Evolutionary conservation across 2,888 invertebrate species (phyloP).

Genomic region (Lamellibrachia satsuma): DNA sequence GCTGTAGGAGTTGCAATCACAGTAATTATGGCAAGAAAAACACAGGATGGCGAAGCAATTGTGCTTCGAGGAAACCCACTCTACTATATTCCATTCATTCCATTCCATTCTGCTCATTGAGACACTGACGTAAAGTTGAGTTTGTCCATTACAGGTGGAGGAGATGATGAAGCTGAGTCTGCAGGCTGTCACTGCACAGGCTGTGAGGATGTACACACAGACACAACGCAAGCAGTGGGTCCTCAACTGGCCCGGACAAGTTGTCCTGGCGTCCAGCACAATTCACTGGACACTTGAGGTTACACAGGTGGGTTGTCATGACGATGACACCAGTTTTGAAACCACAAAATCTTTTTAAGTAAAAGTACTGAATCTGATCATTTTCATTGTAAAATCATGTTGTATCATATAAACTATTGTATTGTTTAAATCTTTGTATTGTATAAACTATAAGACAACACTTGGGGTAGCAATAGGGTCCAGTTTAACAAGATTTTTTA

Average conservation of each 20-base stretch:
- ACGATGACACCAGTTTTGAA: not conserved
- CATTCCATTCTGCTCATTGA: not conserved
- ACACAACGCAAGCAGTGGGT: conserved; percentile 62
- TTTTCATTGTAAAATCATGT: not conserved
- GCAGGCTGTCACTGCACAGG: conserved; percentile 52
- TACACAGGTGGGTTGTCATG: conserved; percentile 51
- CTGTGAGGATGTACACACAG: conserved; percentile 56
- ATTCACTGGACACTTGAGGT: conserved; percentile 65
- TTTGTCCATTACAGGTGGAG: conserved; percentile 52
- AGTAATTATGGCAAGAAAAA: too few species aligned
- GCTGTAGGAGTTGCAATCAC: too few species aligned
- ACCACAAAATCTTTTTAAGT: not conserved
- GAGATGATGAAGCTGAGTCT: conserved; percentile 64
- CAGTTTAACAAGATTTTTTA: too few species aligned
- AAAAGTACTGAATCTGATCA: not conserved
- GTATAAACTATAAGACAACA: too few species aligned
- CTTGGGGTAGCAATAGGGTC: too few species aligned
- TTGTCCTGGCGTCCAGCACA: conserved; percentile 63
- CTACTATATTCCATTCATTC: too few species aligned
- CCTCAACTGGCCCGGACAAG: conserved; percentile 64
- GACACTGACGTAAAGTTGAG: not conserved
- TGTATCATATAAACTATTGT: too few species aligned
- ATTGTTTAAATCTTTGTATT: too few species aligned
- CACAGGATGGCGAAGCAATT: too few species aligned
- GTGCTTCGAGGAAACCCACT: too few species aligned